phyloP scores from a whole-genome alignment of 2,113 vertebrate species.

The Nothoprocta perdicaria region DNA sequence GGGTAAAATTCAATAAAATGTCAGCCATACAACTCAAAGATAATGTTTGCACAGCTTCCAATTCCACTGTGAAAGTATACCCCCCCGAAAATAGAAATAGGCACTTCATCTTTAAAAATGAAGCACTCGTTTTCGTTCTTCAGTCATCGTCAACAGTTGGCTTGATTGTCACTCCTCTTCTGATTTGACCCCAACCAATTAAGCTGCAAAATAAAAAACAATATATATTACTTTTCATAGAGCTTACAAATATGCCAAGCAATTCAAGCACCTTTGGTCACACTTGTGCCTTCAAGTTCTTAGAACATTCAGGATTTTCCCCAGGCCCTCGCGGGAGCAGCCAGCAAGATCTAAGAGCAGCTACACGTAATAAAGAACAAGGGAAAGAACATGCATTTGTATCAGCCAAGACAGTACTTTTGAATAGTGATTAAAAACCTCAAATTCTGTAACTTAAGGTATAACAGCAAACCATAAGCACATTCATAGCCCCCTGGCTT shows the following conservation, averaged over 20 bases:
- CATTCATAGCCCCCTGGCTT: not conserved
- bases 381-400: not conserved
- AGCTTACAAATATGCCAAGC: not conserved
- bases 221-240: not conserved
- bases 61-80: constrained; percentile 68
- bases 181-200: constrained; percentile 99
- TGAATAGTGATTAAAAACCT: not conserved
- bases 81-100: constrained; percentile 58
- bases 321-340: not conserved
- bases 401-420: not conserved
- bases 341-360: not conserved
- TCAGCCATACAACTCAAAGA: constrained; percentile 60
- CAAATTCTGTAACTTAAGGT: not conserved
- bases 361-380: not conserved
- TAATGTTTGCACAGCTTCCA: constrained; percentile 61
- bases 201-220: constrained; percentile 82
- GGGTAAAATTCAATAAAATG: constrained; percentile 66
- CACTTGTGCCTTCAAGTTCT: not conserved
- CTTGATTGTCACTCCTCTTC: constrained; percentile 98
- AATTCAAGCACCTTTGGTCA: not conserved
- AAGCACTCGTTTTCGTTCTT: constrained; percentile 70
- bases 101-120: constrained; percentile 54
- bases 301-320: not conserved
- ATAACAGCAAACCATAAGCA: not conserved
- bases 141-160: constrained; percentile 97